These are phyloP conservation scores for Acronicta psi DNA, from an alignment of 2,888 invertebrate species.

Conservation along the genomic window DNA sequence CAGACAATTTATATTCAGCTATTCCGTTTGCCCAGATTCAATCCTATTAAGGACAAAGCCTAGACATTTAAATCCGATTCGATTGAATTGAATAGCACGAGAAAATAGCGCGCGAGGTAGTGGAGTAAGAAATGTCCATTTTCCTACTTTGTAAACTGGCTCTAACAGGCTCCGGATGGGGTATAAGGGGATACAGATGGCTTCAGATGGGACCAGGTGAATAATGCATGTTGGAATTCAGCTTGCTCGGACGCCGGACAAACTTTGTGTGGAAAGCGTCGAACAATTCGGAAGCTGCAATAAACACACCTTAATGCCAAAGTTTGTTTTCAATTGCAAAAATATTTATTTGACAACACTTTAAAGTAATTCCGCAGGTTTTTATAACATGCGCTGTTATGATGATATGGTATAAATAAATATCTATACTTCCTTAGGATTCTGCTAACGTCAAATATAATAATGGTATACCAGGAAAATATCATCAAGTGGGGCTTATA, in stretches of 20 bases:
- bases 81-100: conserved; percentile 8
- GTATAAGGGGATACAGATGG: conserved; percentile 14
- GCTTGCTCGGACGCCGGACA: conserved; percentile 38
- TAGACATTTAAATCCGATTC: conserved; percentile 15
- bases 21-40: too few species aligned
- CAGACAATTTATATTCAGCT: too few species aligned
- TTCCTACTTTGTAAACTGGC: conserved; percentile 46
- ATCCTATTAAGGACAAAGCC: not conserved
- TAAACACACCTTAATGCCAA: conserved; percentile 3
- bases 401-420: too few species aligned
- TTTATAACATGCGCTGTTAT: too few species aligned
- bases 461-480: too few species aligned
- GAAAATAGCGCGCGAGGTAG: conserved; percentile 33
- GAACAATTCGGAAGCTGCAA: conserved; percentile 1
- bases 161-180: conserved; percentile 8
- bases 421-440: too few species aligned
- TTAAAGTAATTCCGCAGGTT: too few species aligned
- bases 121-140: conserved; percentile 43
- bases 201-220: conserved; percentile 52
- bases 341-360: too few species aligned
- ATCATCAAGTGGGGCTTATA: too few species aligned
- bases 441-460: too few species aligned
- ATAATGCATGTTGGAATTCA: conserved; percentile 57
- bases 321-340: too few species aligned
- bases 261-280: conserved; percentile 40